Evolutionary conservation across 92 coral and sea anemone species (phyloP).

Genomic region (Zoanthus sociatus): DNA sequence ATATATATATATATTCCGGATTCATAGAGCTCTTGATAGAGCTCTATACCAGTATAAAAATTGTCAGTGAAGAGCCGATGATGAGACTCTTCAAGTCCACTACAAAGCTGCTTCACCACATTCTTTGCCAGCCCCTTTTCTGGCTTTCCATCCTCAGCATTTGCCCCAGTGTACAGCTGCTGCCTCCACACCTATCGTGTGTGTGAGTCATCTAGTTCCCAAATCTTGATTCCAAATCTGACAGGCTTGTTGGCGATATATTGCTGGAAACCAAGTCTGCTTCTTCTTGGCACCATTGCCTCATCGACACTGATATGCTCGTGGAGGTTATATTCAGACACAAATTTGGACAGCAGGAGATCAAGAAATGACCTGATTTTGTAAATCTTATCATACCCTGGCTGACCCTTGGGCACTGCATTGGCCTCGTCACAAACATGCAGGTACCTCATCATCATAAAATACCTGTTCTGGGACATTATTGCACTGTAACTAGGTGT

Average conservation of each 20-base stretch:
- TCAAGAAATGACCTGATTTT: neutral
- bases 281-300: constrained; percentile 13
- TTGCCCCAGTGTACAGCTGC: neutral
- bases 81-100: neutral
- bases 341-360: neutral
- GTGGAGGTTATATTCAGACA: neutral
- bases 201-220: neutral
- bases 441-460: neutral
- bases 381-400: constrained; percentile 5
- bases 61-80: constrained; percentile 1
- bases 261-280: neutral
- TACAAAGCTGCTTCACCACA: neutral
- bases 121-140: neutral
- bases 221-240: neutral
- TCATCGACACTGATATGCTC: neutral
- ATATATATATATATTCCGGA: constrained; percentile 4
- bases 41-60: constrained; percentile 11
- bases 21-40: constrained; percentile 7
- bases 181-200: neutral
- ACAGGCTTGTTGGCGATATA: neutral
- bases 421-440: constrained; percentile 20
- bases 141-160: neutral
- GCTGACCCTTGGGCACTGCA: constrained; percentile 14
- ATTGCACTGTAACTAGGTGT: neutral
- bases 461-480: neutral